Evolutionary conservation across 2,797 vertebrate species (phyloP).

Genomic region (Megaceryle alcyon): DNA sequence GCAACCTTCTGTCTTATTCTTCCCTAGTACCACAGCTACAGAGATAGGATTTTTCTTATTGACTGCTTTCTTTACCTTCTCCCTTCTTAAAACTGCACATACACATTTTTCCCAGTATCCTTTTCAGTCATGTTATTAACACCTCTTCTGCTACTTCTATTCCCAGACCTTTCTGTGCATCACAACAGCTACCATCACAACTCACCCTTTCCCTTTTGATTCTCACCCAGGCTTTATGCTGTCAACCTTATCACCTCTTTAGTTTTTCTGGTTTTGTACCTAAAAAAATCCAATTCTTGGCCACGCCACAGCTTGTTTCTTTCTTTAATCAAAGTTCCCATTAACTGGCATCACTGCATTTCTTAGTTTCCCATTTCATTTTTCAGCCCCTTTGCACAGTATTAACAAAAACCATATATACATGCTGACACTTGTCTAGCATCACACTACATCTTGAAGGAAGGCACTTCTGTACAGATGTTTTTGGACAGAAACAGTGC

Average conservation of each 20-base stretch:
- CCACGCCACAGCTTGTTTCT: background rate
- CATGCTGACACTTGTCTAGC: accelerated
- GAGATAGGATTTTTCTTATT: background rate
- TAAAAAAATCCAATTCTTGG: background rate
- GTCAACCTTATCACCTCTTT: background rate
- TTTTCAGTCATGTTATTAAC: background rate
- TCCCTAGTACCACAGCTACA: background rate
- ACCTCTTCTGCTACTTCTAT: background rate
- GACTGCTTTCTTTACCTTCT: background rate
- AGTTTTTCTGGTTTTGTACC: background rate
- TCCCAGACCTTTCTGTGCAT: background rate
- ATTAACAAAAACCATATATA: background rate
- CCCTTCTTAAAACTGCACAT: background rate
- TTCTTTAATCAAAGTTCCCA: background rate
- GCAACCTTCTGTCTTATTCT: background rate
- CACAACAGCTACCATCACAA: background rate
- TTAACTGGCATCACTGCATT: background rate
- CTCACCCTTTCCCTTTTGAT: background rate
- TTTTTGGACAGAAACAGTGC: background rate
- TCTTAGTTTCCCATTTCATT: background rate
- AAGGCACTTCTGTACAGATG: background rate
- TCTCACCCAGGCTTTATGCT: background rate
- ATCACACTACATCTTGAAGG: background rate
- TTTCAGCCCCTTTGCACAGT: background rate
- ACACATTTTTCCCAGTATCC: background rate